Percentiles rank a stretch among this genome's conserved stretches.
These are phyloP conservation scores for Perdita meconis DNA, from an alignment of 2,888 invertebrate genomes.

Conservation along the genomic window DNA sequence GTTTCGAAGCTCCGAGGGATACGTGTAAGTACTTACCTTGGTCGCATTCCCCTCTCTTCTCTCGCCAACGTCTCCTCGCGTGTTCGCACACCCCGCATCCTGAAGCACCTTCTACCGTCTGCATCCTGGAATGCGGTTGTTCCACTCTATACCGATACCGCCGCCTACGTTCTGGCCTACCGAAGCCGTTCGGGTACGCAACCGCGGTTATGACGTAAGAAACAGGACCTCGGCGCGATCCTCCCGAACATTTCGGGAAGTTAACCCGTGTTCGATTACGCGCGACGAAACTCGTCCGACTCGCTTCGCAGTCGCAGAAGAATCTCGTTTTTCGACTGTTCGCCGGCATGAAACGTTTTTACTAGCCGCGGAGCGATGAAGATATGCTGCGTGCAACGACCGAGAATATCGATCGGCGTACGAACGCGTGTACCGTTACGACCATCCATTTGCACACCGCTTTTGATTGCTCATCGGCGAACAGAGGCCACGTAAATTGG, in stretches of 20 bases:
- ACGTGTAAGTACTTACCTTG: constrained; percentile 36
- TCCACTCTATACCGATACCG: constrained; percentile 69
- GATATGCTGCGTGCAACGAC: constrained; percentile 12
- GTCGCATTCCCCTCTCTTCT: constrained; percentile 8
- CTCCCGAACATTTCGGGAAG: not conserved
- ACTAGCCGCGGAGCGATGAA: constrained; percentile 9
- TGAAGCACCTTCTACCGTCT: constrained; percentile 60
- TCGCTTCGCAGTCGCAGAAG: too few species aligned
- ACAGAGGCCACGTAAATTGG: constrained; percentile 59
- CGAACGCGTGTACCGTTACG: constrained; percentile 54
- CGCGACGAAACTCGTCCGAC: too few species aligned
- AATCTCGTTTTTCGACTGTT: too few species aligned
- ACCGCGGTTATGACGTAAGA: constrained; percentile 57
- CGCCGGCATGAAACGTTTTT: too few species aligned
- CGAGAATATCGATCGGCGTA: constrained; percentile 39
- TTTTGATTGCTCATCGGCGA: constrained; percentile 47
- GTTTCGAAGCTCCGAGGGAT: constrained; percentile 34
- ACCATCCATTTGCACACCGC: constrained; percentile 32
- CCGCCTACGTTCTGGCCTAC: constrained; percentile 56
- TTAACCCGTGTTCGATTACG: not conserved
- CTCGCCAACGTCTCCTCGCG: constrained; percentile 3
- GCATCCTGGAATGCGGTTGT: constrained; percentile 76
- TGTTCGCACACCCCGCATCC: constrained; percentile 18
- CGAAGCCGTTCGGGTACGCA: constrained; percentile 28
- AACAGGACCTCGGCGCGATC: not conserved